Percentiles rank a stretch among this genome's conserved stretches.
Evolutionary conservation across 2,888 invertebrate genomes (phyloP).

Genomic region (Frankliniella fusca): DNA sequence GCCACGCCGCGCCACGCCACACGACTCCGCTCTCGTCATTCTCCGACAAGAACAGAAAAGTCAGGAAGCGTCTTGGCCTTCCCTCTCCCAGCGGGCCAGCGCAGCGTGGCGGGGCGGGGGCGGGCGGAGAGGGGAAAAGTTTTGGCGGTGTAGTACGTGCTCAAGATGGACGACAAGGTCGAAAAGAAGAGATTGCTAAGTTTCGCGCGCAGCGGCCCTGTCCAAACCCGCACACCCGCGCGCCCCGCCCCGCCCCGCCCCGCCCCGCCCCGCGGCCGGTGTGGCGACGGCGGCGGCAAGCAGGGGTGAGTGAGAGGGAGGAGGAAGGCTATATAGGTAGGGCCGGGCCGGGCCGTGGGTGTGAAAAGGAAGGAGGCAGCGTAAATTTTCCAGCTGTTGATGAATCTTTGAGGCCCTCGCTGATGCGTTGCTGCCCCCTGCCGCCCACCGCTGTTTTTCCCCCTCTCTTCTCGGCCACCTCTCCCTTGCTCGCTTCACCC

Average conservation of each 20-base stretch:
- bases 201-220: neutral
- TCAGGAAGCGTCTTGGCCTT: neutral
- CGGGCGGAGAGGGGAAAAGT: neutral
- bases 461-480: neutral
- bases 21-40: neutral
- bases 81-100: neutral
- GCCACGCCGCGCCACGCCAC: no score
- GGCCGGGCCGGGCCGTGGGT: neutral
- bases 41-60: neutral
- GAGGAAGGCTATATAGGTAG: neutral
- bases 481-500: neutral
- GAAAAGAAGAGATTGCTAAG: conserved; percentile 8
- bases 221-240: no score
- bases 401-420: conserved; percentile 6
- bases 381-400: conserved; percentile 19
- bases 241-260: no score
- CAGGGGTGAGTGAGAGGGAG: neutral
- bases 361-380: neutral
- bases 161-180: neutral
- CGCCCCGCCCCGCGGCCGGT: neutral
- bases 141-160: conserved; percentile 6
- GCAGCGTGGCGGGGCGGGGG: no score
- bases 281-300: neutral
- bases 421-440: neutral
- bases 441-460: neutral